Percentiles rank a stretch among this genome's conserved stretches.
These are phyloP conservation scores for Trialeurodes vaporariorum DNA, from an alignment of 1,140 invertebrate species.

Conservation along the genomic window DNA sequence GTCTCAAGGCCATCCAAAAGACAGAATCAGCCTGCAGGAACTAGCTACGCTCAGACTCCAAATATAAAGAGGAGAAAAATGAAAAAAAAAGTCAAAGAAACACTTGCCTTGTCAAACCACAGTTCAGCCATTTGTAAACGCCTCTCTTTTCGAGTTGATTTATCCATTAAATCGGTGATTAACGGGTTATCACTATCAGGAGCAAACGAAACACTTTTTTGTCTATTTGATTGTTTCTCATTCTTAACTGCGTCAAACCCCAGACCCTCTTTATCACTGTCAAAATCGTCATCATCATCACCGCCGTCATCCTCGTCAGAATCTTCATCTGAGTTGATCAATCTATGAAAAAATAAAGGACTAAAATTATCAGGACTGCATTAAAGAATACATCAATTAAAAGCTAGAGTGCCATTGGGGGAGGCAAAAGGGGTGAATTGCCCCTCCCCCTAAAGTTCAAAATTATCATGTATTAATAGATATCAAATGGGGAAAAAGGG, in stretches of 20 bases:
- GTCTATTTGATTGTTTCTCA: constrained; percentile 6
- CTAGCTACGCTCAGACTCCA: no score
- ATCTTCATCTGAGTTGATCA: constrained; percentile 49
- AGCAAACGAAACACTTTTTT: constrained; percentile 21
- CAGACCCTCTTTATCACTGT: constrained; percentile 23
- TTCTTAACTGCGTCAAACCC: constrained; percentile 15
- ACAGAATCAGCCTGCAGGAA: no score
- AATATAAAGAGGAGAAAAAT: no score
- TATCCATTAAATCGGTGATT: constrained; percentile 64
- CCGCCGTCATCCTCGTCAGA: constrained; percentile 22
- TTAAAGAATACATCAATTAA: not conserved
- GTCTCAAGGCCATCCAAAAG: no score
- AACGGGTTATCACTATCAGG: constrained; percentile 52
- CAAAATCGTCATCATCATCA: constrained; percentile 22
- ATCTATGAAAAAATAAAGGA: constrained; percentile 20
- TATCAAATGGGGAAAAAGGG: no score
- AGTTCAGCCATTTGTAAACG: constrained; percentile 62
- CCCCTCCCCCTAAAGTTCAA: no score
- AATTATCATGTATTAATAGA: no score
- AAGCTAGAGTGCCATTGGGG: not conserved
- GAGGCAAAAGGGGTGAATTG: no score
- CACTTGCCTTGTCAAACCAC: constrained; percentile 71
- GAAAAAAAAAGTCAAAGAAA: no score
- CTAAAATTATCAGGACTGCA: not conserved
- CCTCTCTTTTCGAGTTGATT: constrained; percentile 55